Evolutionary conservation across 2,113 vertebrate genomes (phyloP).

Genomic region (Amphiprion ocellaris): DNA sequence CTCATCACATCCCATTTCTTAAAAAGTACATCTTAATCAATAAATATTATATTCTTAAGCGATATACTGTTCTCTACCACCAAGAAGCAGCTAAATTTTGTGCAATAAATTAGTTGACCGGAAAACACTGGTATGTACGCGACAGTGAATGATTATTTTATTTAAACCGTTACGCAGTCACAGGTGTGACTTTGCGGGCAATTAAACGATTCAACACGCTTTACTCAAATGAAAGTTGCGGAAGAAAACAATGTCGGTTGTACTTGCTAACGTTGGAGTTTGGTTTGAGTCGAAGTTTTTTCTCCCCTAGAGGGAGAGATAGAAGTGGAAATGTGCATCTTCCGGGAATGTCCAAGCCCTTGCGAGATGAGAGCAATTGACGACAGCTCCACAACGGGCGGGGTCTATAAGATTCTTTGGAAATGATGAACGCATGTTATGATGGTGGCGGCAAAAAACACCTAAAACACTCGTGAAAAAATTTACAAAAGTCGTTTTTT

Average conservation of each 20-base stretch:
- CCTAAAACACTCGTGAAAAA: neutral
- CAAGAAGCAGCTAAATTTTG: neutral
- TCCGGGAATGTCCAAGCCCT: slow-evolving; percentile 67
- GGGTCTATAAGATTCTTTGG: slow-evolving; percentile 46
- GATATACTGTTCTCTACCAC: neutral
- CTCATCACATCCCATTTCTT: neutral
- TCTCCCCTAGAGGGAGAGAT: neutral
- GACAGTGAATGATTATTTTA: neutral
- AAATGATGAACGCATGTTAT: slow-evolving; percentile 29
- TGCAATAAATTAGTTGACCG: neutral
- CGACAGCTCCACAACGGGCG: slow-evolving; percentile 62
- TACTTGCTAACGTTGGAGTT: neutral
- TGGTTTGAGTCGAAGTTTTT: neutral
- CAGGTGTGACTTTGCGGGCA: slow-evolving; percentile 42
- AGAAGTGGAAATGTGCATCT: slow-evolving; percentile 46
- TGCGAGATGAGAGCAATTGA: slow-evolving; percentile 51
- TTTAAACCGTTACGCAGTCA: slow-evolving; percentile 19
- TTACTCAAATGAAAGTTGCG: slow-evolving; percentile 4
- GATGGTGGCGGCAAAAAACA: neutral
- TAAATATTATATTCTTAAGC: neutral
- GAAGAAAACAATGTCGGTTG: slow-evolving; percentile 2
- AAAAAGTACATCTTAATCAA: neutral
- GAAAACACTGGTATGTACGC: slow-evolving; percentile 10
- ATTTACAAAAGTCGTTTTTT: no score
- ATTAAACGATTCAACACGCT: slow-evolving; percentile 4